Conservation (phyloP, 2,113 vertebrate genomes). For the Lepus europaeus region DNA sequence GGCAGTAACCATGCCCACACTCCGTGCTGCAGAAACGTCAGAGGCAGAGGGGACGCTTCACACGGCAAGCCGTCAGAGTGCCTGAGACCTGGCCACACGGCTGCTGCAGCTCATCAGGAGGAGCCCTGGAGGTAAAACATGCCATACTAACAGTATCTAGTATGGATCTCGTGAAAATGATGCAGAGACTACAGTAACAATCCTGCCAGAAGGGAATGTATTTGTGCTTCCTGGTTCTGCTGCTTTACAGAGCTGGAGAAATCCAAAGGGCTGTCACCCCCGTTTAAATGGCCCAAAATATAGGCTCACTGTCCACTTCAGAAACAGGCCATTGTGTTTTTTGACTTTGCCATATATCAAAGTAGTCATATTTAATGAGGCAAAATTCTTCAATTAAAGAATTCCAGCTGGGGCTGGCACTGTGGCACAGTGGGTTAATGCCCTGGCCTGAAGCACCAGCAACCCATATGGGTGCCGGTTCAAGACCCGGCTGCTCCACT, state of each 20-base stretch:
- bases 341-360: neutral
- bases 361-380: neutral
- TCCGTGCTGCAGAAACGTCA: neutral
- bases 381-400: neutral
- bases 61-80: neutral
- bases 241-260: neutral
- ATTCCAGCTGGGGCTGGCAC: neutral
- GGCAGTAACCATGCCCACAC: neutral
- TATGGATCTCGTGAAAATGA: neutral
- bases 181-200: neutral
- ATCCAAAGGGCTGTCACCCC: neutral
- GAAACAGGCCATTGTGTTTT: conserved; percentile 2
- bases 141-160: neutral
- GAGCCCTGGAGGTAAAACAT: neutral
- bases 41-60: neutral
- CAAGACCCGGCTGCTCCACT: too few species aligned
- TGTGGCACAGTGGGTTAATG: too few species aligned
- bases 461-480: too few species aligned
- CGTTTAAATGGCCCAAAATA: neutral
- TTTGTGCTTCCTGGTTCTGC: neutral
- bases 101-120: neutral
- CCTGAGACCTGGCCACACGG: neutral
- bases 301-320: neutral
- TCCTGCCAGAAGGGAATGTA: neutral
- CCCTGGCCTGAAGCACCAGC: too few species aligned